These are phyloP conservation scores for Balanococcus diminutus DNA, from an alignment of 2,888 invertebrate genomes.

Conservation along the genomic window DNA sequence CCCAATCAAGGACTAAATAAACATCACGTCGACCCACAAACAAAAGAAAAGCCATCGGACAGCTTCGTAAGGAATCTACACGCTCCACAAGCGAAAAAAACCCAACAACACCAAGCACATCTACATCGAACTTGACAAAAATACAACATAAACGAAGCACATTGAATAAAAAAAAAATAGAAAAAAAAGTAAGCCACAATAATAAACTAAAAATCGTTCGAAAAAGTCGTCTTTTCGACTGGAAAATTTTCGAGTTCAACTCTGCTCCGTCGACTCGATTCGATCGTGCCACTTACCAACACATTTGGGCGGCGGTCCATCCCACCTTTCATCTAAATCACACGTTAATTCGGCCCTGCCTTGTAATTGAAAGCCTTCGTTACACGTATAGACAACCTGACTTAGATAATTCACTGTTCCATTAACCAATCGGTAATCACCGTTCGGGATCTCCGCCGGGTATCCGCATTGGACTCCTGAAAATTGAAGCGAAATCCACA, in stretches of 20 bases:
- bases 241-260: neutral
- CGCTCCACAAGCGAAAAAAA: neutral
- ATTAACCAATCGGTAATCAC: constrained; percentile 79
- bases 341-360: constrained; percentile 82
- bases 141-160: neutral
- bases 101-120: constrained; percentile 17
- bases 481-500: constrained; percentile 22
- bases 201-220: neutral
- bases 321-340: constrained; percentile 92
- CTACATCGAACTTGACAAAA: neutral
- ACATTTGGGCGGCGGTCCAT: constrained; percentile 88
- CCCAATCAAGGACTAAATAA: neutral
- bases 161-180: neutral
- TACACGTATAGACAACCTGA: constrained; percentile 82
- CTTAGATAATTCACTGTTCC: constrained; percentile 87
- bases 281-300: constrained; percentile 68
- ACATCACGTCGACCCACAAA: neutral
- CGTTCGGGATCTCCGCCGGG: constrained; percentile 84
- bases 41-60: neutral
- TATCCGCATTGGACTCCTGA: constrained; percentile 87
- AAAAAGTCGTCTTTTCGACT: neutral
- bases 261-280: neutral
- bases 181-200: neutral
- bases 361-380: constrained; percentile 83
- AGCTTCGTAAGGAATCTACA: neutral